Base-by-base conservation (phyloP, 2,797 vertebrate species). In the Vipera ursinii region DNA sequence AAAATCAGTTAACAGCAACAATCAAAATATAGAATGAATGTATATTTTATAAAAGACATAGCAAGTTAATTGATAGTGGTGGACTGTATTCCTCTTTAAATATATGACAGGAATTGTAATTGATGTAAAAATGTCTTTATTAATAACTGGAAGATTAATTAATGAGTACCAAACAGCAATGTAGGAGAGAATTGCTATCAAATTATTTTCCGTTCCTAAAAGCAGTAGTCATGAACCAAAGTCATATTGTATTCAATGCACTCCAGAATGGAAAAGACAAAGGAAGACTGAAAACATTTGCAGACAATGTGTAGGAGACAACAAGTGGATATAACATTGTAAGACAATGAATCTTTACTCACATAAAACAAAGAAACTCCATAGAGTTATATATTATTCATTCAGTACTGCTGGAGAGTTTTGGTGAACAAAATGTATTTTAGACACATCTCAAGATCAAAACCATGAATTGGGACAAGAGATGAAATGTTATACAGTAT, bases 251-350 rank as follows among this genome's bases (percentile, higher is more conserved):
- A 17, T 85, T 60, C 0, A 51, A 5, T 89, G 17, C 48, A 86
- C 51, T 65, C 12, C 53, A 90, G 38, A 90, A 86, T 57, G 10
- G 87, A 69, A 90, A 59, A 60, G 22, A 60, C 87, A 85, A 57
- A 56, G 38, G 6, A 87, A 22, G 82, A 73, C 82, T 85, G 60
- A 90, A 59, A 90, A 44, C 53, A 73, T 65, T 87, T 57, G 32
- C 60, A 90, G 61, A 87, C 78, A 85, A 57, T 90, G 53, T 92
- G 53, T 82, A 92, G 86, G 82, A 59, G 88, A 90, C 89, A 92
- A 87, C 89, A 92, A 89, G 55, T 90, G 92, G 92, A 92, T 38
- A 53, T 28, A 90, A 89, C 32, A 60, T 4, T 12, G 32, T 44
- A 86, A 51, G 90, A 87, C 82, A 87, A 87, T 60, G 28, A 86